Conservation (phyloP, 2,113 vertebrate genomes). For the Verasper variegatus region DNA sequence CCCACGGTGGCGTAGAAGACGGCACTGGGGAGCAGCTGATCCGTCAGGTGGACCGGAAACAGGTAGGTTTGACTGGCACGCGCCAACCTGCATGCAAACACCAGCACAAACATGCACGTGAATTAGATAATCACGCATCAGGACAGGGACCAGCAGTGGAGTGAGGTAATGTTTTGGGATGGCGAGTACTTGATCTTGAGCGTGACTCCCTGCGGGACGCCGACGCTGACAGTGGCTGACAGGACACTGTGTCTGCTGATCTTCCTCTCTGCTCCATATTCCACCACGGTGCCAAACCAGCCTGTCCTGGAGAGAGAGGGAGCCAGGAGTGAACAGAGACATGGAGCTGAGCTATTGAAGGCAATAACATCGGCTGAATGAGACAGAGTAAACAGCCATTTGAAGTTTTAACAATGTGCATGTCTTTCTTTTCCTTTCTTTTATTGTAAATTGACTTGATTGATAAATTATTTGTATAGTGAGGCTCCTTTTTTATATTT, state of each 20-base stretch:
- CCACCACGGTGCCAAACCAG: conserved; percentile 95
- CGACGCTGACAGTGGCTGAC: conserved; percentile 93
- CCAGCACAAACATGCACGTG: background rate
- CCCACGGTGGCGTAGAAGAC: conserved; percentile 95
- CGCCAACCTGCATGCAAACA: conserved; percentile 84
- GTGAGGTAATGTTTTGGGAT: conserved; percentile 28
- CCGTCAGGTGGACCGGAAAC: conserved; percentile 95
- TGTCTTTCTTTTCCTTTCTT: background rate
- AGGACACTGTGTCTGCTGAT: conserved; percentile 95
- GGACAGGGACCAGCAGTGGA: background rate
- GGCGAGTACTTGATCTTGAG: conserved; percentile 94
- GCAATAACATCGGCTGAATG: background rate
- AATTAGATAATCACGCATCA: background rate
- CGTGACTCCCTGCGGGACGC: conserved; percentile 95
- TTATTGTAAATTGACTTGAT: background rate
- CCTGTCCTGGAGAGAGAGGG: conserved; percentile 84
- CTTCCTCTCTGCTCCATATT: conserved; percentile 96
- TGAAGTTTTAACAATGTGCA: background rate
- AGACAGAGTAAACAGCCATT: background rate
- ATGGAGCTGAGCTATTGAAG: background rate
- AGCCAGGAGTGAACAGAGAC: conserved; percentile 4
- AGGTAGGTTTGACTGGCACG: conserved; percentile 97
- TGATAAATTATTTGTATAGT: background rate
- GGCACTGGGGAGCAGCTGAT: conserved; percentile 94
- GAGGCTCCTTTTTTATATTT: background rate